phyloP scores from a whole-genome alignment of 2,797 vertebrate genomes.

The Sebastolobus altivelis region DNA sequence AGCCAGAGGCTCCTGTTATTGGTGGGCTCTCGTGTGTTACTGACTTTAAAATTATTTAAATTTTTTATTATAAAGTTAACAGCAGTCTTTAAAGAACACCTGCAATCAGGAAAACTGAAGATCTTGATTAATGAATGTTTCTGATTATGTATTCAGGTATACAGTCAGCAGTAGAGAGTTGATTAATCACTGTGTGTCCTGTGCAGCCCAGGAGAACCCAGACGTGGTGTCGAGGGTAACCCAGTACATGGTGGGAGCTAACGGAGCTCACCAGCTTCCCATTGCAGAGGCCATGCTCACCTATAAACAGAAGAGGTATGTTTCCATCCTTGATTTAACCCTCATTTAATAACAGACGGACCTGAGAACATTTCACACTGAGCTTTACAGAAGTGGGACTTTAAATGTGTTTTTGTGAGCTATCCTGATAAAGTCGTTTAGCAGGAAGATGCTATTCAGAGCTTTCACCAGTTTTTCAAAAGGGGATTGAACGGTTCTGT shows the following conservation, averaged over 20 bases:
- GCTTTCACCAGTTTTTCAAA: conserved; percentile 51
- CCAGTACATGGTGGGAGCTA: conserved; percentile 95
- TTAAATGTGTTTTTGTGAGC: conserved; percentile 14
- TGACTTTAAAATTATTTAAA: background rate
- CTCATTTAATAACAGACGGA: background rate
- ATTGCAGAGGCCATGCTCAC: conserved; percentile 98
- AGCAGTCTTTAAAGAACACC: background rate
- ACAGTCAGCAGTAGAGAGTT: background rate
- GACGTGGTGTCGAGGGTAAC: conserved; percentile 94
- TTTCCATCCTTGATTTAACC: background rate
- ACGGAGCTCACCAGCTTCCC: conserved; percentile 95
- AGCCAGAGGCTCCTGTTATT: conserved; percentile 90
- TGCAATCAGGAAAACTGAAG: too few species aligned
- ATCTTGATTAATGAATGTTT: accelerated
- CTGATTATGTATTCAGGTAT: background rate
- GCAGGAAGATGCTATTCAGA: conserved; percentile 47
- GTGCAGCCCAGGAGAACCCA: conserved; percentile 89
- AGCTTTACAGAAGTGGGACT: background rate
- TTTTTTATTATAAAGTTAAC: background rate
- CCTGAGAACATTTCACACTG: background rate
- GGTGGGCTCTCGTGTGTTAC: conserved; percentile 80
- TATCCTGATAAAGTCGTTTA: conserved; percentile 20
- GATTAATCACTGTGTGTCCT: conserved; percentile 19
- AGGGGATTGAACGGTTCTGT: conserved; percentile 27
- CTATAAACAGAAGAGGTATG: conserved; percentile 96